Base-by-base conservation (phyloP, 1,140 invertebrate genomes). In the Monochamus saltuarius region DNA sequence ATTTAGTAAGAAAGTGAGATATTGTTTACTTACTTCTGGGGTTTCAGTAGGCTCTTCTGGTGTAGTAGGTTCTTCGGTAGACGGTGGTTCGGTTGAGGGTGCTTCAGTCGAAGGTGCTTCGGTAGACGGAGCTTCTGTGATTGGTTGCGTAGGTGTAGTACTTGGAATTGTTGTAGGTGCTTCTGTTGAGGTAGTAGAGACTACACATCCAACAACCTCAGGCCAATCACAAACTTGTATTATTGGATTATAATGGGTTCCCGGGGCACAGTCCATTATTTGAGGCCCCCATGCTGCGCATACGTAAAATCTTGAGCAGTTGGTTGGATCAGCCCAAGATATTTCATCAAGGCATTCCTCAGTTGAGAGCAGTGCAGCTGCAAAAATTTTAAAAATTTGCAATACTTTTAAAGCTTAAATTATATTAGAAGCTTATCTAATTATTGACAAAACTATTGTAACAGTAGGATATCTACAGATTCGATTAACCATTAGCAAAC, bases 181-280 rank as follows among this genome's bases (percentile, higher is more conserved):
- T n/a, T 40, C 42, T 34, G 8, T 14, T 4, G 62, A 43, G 7
- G 62, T 64, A 10, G 57, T 43, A 9, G 55, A 36, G 45, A 56
- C 60, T 39, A 53, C 53, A 59, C 73, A 77, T 10, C 66, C 43
- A 19, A 74, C 72, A 53, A 67, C 58, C 6, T 53, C 34, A 2
- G 72, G 70, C 61, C 71, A 72, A 57, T 80, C 78, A 50, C 80
- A 81, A 6, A 73, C 65, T 19, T 71, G 52, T 29, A 68, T 50
- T 0, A 14, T 37, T 1, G 66, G 43, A 58, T 80, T 78, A 39
- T 79, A 81, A 14, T 73, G 61, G 19, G 76, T 60, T 0, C 74
- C 74, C n/a, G 56, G 55, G 0, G 76, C 71, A 50, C 78, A 79
- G 9, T 57, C 61, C 43, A 77, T 70, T 19, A 49, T 8, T 29